Evolutionary conservation across 2,797 vertebrate species (phyloP), one percentile per base, ranked within the genome.

Genomic region (Hyperoplus immaculatus): DNA sequence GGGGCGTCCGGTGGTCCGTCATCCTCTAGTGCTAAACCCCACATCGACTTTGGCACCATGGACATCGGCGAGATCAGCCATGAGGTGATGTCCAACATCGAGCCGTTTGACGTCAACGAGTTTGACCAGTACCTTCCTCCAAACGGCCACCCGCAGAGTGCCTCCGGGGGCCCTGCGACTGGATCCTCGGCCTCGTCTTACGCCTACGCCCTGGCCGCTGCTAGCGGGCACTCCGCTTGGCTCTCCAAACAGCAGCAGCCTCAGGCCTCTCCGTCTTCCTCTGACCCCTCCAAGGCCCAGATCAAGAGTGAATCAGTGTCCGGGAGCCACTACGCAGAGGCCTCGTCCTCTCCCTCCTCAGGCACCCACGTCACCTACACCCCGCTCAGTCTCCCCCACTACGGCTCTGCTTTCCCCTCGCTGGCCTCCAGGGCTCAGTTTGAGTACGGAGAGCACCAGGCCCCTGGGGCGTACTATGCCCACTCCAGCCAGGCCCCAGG

Each of bases 51-150:
- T 29, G 97, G 97, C 88, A 97, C 97, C n/a, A 97, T 99, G 95
- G 98, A 99, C 95, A 99, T 99, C 8, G 98, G 98, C 0, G 98
- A 99, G 92, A 99, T 99, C 91, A 99, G 98, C 93, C 98, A 99
- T 0, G 98, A 99, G 87, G 98, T 99, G 84, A 99, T 99, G 97
- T 97, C 98, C 93, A 99, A 99, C 95, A 99, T 99, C 89, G 98
- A 99, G 93, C 97, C 98, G 36, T 99, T 99, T 11, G 98, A 99
- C 2, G 98, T 99, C 63, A 98, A 99, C 0, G 98, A 99, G 88
- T 97, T 99, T 0, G 98, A 99, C 94, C 98, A 99, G 81, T 99
- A 99, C 89, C 95, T 99, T 81, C 98, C 98, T 0, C 98, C 98
- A 50, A 99, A 99, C 0, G 98, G 98, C 87, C 98, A 99, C 50